Base-by-base conservation (phyloP, 1,140 invertebrate species). In the Trichonephila clavipes region DNA sequence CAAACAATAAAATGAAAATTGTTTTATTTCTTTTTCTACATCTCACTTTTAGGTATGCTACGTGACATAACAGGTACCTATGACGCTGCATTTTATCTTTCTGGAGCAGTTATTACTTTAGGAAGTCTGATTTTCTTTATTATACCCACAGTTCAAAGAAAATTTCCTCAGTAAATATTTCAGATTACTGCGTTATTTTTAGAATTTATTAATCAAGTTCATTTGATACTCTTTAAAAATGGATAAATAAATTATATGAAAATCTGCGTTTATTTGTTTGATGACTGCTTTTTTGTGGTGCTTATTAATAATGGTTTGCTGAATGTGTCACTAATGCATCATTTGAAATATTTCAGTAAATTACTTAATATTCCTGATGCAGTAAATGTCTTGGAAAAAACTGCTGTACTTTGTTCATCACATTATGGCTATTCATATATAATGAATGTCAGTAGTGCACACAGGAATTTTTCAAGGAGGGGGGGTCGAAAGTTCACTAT, bases 11-110 rank as follows among this genome's bases (percentile, higher is more conserved):
- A 40, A 40, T 40, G 34, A 40, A 40, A 40, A 16, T 40, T 34
- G 5, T 16, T 72, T 77, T 34, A 40, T 77, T 77, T 18, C 4
- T 40, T 18, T 77, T 77, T 19, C 6, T 16, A 34, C 34, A 40
- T 85, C 98, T 99, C 94, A 96, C 99, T 95, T 95, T 28, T 95
- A 98, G 98, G 98, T 94, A 96, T 97, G 1, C 97, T 99, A 58
- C 98, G 97, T 95, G 97, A 98, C 94, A 95, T 96, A 12, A 99
- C 98, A 0, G 96, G 97, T 3, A 97, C 97, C 95, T 99, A 98
- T 34, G 97, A 98, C 95, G 96, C 97, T 8, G 97, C 98, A 0
- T 99, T 99, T 96, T 98, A 98, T 95, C 96, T 99, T 10, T 98
- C 98, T 51, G 99, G 99, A 19, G 96, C 96, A 7, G 96, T 99